phyloP scores from a whole-genome alignment of 2,797 vertebrate species.

The Enteromius paludinosus region DNA sequence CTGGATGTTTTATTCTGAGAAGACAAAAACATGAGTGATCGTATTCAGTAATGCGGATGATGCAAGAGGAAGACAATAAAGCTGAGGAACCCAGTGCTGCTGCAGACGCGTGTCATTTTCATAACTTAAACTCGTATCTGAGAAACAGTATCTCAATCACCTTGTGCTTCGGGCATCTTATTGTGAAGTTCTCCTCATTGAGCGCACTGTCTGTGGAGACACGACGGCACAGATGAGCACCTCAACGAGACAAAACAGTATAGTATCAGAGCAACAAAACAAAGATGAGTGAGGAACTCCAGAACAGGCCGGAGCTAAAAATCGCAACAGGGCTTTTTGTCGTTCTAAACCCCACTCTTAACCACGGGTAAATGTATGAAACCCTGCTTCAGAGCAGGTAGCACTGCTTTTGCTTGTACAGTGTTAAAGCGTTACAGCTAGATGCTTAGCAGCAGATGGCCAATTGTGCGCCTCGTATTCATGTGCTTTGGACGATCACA shows the following conservation, averaged over 20 bases:
- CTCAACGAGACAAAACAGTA: background rate
- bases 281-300: background rate
- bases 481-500: background rate
- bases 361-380: background rate
- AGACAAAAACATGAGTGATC: conserved; percentile 33
- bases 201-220: conserved; percentile 70
- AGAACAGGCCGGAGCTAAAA: background rate
- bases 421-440: background rate
- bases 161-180: conserved; percentile 80
- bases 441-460: background rate
- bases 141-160: conserved; percentile 54
- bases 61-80: background rate
- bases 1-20: conserved; percentile 71
- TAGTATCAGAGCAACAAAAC: background rate
- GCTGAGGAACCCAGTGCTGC: background rate
- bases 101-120: background rate
- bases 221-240: background rate
- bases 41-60: background rate
- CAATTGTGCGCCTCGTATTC: background rate
- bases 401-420: background rate
- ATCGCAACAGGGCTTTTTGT: background rate
- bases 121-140: background rate
- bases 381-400: background rate
- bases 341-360: background rate
- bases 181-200: conserved; percentile 81